Conservation (phyloP, 2,113 vertebrate species). For the Thomomys bottae region DNA sequence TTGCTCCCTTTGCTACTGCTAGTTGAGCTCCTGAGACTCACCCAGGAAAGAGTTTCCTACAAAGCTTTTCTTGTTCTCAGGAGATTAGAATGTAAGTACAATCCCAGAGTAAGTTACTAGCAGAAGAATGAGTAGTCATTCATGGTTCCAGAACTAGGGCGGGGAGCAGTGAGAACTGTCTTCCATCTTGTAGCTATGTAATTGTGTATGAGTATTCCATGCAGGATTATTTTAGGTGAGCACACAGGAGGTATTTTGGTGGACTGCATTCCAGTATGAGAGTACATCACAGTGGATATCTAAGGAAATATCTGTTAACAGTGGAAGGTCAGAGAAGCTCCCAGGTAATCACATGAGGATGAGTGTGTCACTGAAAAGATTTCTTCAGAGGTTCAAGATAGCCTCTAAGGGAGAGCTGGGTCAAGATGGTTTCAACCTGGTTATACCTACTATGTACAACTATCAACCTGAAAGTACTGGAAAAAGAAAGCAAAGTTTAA, state of each 20-base stretch:
- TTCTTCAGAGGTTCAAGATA: not conserved
- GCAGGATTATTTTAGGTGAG: not conserved
- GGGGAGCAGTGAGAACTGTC: not conserved
- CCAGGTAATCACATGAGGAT: not conserved
- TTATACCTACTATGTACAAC: not conserved
- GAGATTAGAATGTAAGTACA: not conserved
- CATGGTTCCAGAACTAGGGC: not conserved
- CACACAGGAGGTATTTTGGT: not conserved
- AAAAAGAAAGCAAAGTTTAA: not conserved
- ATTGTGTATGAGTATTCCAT: not conserved
- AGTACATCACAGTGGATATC: not conserved
- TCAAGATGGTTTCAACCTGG: not conserved
- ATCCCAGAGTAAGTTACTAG: too few species aligned
- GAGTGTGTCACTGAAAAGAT: not conserved
- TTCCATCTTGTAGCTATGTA: not conserved
- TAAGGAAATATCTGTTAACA: not conserved
- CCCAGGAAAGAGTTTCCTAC: not conserved
- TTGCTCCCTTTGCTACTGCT: not conserved
- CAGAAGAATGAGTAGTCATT: not conserved
- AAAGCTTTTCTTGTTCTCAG: not conserved
- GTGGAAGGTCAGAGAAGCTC: not conserved
- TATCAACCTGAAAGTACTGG: not conserved
- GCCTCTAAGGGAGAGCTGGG: not conserved
- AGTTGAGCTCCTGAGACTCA: not conserved
- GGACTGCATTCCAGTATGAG: not conserved